Percentiles rank a stretch among this genome's conserved stretches.
Conservation (phyloP, 64 coral and sea anemone species). For the Acropora tenuis region DNA sequence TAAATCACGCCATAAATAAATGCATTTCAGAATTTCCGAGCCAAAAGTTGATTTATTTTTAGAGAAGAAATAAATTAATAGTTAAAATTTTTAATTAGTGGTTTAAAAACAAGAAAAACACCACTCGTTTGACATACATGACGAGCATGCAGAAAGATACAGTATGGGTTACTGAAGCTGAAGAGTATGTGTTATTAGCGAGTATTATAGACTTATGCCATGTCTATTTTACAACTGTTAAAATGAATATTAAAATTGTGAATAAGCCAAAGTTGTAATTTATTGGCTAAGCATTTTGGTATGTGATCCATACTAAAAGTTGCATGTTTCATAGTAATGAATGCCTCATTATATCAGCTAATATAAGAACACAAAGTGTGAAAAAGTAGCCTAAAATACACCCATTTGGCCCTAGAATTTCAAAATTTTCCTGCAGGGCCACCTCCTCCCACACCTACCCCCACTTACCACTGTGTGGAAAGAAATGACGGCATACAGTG, state of each 20-base stretch:
- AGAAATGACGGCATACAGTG: too few relatives aligned
- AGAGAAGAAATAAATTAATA: background rate
- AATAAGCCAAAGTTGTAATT: background rate
- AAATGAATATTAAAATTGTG: background rate
- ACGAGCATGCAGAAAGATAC: background rate
- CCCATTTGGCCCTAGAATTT: background rate
- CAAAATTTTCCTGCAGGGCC: background rate
- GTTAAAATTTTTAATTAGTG: background rate
- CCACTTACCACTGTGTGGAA: background rate
- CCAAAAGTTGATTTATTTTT: background rate
- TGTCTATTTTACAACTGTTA: background rate
- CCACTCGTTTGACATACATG: background rate
- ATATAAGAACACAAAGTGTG: constrained; percentile 3
- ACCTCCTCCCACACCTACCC: constrained; percentile 19
- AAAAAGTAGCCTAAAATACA: constrained; percentile 1
- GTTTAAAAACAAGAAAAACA: background rate
- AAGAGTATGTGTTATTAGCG: background rate
- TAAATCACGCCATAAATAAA: background rate
- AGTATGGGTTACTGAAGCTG: background rate
- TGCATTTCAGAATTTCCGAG: background rate
- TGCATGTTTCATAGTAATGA: constrained; percentile 13
- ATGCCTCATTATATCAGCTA: background rate
- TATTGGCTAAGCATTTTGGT: background rate
- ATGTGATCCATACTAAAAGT: background rate
- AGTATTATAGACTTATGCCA: background rate